Evolutionary conservation across 2,113 vertebrate genomes (phyloP).

Genomic region (Oriolus oriolus): DNA sequence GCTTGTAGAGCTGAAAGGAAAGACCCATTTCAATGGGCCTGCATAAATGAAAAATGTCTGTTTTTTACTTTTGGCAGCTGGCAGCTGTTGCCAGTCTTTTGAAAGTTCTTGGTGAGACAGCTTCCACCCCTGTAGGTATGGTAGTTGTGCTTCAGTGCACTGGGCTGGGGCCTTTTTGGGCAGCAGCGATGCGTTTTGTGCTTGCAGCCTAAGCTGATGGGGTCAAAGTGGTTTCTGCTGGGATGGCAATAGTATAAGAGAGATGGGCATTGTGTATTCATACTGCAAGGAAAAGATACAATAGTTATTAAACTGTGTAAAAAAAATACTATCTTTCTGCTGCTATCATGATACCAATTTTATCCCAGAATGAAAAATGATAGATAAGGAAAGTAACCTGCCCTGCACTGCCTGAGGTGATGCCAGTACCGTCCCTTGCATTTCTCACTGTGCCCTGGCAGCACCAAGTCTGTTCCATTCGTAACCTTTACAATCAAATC

Average conservation of each 20-base stretch:
- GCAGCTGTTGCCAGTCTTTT: background rate
- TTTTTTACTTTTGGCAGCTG: constrained; percentile 3
- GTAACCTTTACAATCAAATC: background rate
- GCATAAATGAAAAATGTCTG: background rate
- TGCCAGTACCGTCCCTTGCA: background rate
- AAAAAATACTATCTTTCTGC: background rate
- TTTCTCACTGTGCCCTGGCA: background rate
- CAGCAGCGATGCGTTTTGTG: constrained; percentile 1
- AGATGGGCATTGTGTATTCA: constrained; percentile 48
- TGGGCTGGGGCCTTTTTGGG: background rate
- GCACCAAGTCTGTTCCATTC: background rate
- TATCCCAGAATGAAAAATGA: background rate
- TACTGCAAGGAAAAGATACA: background rate
- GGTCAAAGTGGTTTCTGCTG: constrained; percentile 12
- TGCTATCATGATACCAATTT: background rate
- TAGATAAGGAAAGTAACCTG: background rate
- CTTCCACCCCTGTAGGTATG: background rate
- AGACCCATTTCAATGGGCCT: background rate
- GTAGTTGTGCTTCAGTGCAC: background rate
- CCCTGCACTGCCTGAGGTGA: background rate
- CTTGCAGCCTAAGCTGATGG: background rate
- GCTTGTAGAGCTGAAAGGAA: background rate
- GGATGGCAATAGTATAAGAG: constrained; percentile 18
- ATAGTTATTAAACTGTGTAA: background rate
- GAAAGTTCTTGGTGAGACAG: background rate